Evolutionary conservation across 2,797 vertebrate genomes (phyloP).

Genomic region (Mycteria americana): DNA sequence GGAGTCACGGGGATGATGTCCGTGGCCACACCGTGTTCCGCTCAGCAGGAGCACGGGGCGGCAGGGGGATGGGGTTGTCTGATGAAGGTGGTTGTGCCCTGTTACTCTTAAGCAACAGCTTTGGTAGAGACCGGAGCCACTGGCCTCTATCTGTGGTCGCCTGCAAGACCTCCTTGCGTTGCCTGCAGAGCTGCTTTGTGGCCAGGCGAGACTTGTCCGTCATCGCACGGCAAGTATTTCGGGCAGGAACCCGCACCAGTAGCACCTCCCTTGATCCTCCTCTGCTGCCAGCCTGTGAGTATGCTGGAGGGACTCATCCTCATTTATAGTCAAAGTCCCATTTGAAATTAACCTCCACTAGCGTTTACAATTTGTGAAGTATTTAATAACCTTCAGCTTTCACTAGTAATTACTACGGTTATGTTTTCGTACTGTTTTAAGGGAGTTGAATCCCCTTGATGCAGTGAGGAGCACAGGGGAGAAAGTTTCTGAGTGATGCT

Average conservation of each 20-base stretch:
- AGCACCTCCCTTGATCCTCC: accelerated
- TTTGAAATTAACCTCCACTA: not conserved
- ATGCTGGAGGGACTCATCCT: not conserved
- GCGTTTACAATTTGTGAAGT: not conserved
- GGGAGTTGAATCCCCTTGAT: not conserved
- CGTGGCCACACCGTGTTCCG: accelerated
- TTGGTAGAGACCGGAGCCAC: not conserved
- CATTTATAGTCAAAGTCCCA: accelerated
- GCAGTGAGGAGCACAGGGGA: not conserved
- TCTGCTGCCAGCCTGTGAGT: accelerated
- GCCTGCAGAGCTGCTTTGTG: too few relatives aligned
- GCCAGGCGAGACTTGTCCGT: not conserved
- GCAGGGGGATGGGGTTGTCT: not conserved
- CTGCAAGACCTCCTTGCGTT: not conserved
- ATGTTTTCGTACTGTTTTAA: not conserved
- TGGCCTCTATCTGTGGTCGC: not conserved
- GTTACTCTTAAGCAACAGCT: not conserved
- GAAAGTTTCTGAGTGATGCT: not conserved
- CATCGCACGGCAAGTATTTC: not conserved
- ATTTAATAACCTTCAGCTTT: not conserved
- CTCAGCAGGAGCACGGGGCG: not conserved
- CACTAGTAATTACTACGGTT: not conserved
- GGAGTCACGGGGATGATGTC: not conserved
- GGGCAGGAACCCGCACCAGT: accelerated
- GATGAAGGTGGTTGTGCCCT: not conserved